A percentile compares a stretch with the other conserved stretches of the same genome.
Conservation (phyloP, 1,140 invertebrate species). For the Caerostris darwini region DNA sequence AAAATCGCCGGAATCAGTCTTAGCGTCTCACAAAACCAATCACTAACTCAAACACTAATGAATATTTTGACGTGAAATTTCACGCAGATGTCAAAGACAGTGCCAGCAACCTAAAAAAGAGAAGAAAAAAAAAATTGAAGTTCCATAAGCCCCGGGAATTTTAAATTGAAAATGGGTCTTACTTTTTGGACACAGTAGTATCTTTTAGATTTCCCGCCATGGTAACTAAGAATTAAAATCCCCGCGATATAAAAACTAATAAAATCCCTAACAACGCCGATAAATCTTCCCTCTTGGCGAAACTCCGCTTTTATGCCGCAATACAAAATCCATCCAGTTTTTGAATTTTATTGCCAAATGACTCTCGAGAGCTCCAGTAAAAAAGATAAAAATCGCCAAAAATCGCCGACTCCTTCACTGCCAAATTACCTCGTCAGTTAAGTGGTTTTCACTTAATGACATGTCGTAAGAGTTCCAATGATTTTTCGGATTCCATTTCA, state of each 20-base stretch:
- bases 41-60: no score
- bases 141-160: no score
- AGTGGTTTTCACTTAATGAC: constrained; percentile 33
- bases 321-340: neutral
- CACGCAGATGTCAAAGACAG: no score
- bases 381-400: neutral
- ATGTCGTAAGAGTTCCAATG: constrained; percentile 22
- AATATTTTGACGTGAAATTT: no score
- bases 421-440: constrained; percentile 15
- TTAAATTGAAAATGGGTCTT: no score
- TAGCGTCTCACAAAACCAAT: no score
- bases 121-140: no score
- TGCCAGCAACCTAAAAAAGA: no score
- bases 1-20: no score
- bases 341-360: neutral
- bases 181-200: no score
- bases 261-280: neutral
- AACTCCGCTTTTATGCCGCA: neutral
- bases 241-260: neutral
- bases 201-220: no score
- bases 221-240: neutral
- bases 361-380: neutral
- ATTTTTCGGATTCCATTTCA: constrained; percentile 37
- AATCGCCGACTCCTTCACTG: neutral
- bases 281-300: neutral